These are phyloP conservation scores for Prionace glauca DNA, from an alignment of 2,797 vertebrate genomes.

Conservation along the genomic window DNA sequence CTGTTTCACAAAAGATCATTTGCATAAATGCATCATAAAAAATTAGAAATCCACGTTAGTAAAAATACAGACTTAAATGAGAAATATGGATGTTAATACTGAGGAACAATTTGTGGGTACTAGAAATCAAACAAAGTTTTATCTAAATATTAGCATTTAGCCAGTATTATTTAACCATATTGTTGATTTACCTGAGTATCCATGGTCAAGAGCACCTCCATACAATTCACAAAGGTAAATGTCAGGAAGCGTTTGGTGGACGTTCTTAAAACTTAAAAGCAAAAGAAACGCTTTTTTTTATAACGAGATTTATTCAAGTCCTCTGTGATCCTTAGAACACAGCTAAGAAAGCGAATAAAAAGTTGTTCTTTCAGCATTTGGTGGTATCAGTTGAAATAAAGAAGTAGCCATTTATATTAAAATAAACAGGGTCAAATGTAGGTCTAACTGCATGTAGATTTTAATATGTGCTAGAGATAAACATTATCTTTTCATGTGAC, in stretches of 20 bases:
- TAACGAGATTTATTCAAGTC: not conserved
- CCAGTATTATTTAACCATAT: not conserved
- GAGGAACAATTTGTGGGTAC: not conserved
- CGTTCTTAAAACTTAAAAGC: not conserved
- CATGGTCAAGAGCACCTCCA: not conserved
- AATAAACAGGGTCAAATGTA: slow-evolving; percentile 58
- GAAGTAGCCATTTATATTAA: slow-evolving; percentile 42
- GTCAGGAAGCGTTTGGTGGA: not conserved
- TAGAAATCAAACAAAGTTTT: not conserved
- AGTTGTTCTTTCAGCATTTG: slow-evolving; percentile 7
- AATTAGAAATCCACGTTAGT: not conserved
- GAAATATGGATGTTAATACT: not conserved
- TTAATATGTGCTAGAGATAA: slow-evolving; percentile 55
- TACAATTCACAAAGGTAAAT: not conserved
- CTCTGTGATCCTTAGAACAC: not conserved
- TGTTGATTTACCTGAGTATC: not conserved
- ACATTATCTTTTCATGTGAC: slow-evolving; percentile 49
- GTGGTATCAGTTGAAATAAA: not conserved
- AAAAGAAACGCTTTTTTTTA: not conserved
- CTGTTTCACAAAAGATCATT: not conserved
- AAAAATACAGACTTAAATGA: not conserved
- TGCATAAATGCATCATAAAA: not conserved
- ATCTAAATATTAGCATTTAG: not conserved
- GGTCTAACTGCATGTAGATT: slow-evolving; percentile 52
- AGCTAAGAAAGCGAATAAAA: not conserved